Percentiles rank a stretch among this genome's conserved stretches.
phyloP scores from a whole-genome alignment of 2,113 vertebrate species.

The Athene noctua region DNA sequence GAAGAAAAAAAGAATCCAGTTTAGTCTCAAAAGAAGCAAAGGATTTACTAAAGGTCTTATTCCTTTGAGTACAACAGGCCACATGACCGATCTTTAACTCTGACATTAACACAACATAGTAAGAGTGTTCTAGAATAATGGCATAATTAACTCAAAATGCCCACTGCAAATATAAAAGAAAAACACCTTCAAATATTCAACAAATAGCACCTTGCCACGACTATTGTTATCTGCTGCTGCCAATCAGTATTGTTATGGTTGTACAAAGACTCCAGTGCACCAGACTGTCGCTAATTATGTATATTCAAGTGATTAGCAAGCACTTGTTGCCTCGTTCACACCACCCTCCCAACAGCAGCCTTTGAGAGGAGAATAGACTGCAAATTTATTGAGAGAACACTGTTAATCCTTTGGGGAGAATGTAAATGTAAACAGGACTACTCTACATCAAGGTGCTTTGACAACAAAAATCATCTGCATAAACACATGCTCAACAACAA shows the following conservation, averaged over 20 bases:
- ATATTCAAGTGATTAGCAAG: constrained; percentile 81
- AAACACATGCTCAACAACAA: constrained; percentile 88
- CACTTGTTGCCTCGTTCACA: constrained; percentile 83
- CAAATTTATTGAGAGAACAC: constrained; percentile 83
- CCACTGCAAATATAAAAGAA: constrained; percentile 52
- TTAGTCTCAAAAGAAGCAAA: background rate
- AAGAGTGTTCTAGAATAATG: constrained; percentile 19
- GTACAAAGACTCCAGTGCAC: constrained; percentile 74
- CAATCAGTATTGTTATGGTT: constrained; percentile 71
- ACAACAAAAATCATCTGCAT: constrained; percentile 90
- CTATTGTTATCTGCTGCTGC: constrained; percentile 64
- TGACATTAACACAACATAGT: constrained; percentile 12
- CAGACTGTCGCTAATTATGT: constrained; percentile 83
- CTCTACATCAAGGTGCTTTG: constrained; percentile 86
- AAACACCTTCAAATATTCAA: constrained; percentile 62
- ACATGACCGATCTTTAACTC: constrained; percentile 16
- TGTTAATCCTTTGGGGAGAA: constrained; percentile 84
- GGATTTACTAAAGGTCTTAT: background rate
- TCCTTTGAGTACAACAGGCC: background rate
- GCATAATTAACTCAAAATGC: constrained; percentile 52
- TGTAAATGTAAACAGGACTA: constrained; percentile 83
- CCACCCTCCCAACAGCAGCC: constrained; percentile 80
- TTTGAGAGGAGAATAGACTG: constrained; percentile 81
- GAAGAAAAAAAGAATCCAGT: background rate
- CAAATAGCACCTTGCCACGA: constrained; percentile 52